These are phyloP conservation scores for Epinotia demarniana DNA, from an alignment of 2,888 invertebrate species.

Conservation along the genomic window DNA sequence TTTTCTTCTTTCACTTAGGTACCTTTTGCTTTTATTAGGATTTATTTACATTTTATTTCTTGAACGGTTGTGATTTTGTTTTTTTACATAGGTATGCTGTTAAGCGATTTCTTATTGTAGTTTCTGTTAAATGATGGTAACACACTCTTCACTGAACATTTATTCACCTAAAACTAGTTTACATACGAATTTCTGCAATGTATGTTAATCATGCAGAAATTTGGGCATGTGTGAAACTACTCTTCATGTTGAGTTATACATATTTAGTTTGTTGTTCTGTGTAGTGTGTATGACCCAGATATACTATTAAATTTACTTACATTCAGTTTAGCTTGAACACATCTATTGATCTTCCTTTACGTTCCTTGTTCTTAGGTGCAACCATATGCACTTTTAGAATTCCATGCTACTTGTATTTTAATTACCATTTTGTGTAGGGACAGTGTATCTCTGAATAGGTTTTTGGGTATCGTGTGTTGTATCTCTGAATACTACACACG, in stretches of 20 bases:
- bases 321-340: too few species aligned
- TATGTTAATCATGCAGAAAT: neutral
- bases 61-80: neutral
- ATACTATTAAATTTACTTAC: too few species aligned
- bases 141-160: neutral
- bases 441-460: constrained; percentile 1
- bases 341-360: too few species aligned
- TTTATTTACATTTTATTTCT: neutral
- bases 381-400: too few species aligned
- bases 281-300: too few species aligned
- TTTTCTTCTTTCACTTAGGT: neutral
- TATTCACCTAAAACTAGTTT: neutral
- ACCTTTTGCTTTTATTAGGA: neutral
- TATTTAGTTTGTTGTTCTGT: neutral
- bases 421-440: neutral
- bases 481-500: too few species aligned
- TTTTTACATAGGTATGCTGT: constrained; percentile 17
- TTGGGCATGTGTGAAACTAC: neutral
- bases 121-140: neutral
- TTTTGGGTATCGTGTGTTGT: too few species aligned
- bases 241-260: neutral
- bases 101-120: constrained; percentile 21
- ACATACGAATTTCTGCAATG: neutral
- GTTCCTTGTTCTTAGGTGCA: too few species aligned
- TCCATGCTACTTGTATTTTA: too few species aligned